phyloP scores from a whole-genome alignment of 2,888 invertebrate genomes.

The Athalia rosae region DNA sequence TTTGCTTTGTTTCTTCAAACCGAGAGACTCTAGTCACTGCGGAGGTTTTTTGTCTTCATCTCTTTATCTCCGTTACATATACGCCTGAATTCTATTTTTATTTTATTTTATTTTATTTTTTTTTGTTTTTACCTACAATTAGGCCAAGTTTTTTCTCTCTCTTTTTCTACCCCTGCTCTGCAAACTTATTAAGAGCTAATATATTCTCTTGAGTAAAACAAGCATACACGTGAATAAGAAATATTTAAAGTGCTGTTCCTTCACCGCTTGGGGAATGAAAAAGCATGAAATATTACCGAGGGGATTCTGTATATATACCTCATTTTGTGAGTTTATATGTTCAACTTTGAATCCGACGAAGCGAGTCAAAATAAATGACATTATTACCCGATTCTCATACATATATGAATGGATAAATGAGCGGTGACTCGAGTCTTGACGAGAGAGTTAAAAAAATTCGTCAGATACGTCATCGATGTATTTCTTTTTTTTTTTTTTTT shows the following conservation, averaged over 20 bases:
- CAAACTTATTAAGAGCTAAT: background rate
- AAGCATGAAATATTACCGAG: background rate
- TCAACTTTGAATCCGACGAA: conserved; percentile 21
- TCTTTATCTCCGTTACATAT: background rate
- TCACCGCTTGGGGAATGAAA: too few relatives aligned
- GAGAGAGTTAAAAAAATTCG: too few relatives aligned
- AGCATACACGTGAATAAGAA: too few relatives aligned
- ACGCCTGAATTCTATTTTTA: background rate
- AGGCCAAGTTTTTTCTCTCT: background rate
- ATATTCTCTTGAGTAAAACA: too few relatives aligned
- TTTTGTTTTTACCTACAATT: background rate
- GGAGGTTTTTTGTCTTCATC: background rate
- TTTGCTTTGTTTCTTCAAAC: background rate
- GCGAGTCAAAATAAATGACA: conserved; percentile 19
- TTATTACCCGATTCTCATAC: background rate
- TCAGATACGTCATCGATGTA: too few relatives aligned
- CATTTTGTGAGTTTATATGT: background rate
- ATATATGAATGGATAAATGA: background rate
- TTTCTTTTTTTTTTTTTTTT: too few relatives aligned
- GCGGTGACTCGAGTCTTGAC: too few relatives aligned
- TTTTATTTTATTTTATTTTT: background rate
- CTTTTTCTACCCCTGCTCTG: background rate
- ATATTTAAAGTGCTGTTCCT: too few relatives aligned
- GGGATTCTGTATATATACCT: background rate
- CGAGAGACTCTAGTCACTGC: too few relatives aligned